Base-by-base conservation (phyloP, 2,888 invertebrate genomes). In the Sarcophaga subvicina region DNA sequence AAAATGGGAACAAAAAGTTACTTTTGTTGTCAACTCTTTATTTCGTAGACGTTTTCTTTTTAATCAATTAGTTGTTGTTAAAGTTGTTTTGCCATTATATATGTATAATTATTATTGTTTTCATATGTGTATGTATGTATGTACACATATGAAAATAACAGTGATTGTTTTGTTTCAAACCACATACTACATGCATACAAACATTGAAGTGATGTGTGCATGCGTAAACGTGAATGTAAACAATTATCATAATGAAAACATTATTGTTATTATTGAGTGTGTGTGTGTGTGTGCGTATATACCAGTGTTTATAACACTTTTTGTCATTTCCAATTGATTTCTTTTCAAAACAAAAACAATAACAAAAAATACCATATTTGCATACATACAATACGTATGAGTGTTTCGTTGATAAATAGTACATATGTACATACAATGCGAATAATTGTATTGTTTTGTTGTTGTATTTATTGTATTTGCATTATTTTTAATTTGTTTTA, bases 1-100 rank as follows among this genome's bases (percentile, higher is more conserved):
- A 17, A 17, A 64, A 64, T 11, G 37, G 37, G 37, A 37, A 37
- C 8, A 37, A 37, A 8, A 37, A 37, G 8, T 8, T 6, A 66
- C 54, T 54, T 27, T 54, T 77, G 76, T 77, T 77, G 76, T 59
- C 66, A 77, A 77, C 76, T 76, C 12, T n/a, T 37, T 37, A 37
- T 37, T 10, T 37, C 10, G 37, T 37, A 14, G 27, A 5, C 47
- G 54, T 54, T 54, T 54, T 17, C 54, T 22, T 47, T 73, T 73
- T 14, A 73, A 47, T 62, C 12, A 73, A 54, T 17, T 54, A 54
- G 54, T 54, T 54, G 49, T 14, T 49, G 54, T 17, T 54, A 54
- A 14, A 14, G 17, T 54, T 37, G 37, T 37, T 37, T 37, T 37
- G 37, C 37, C 37, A 37, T 37, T 37, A 37, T 37, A 37, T 37